A percentile compares a stretch with the other conserved stretches of the same genome.
These are phyloP conservation scores for Priocnemis perturbator DNA, from an alignment of 2,888 invertebrate genomes.

Conservation along the genomic window DNA sequence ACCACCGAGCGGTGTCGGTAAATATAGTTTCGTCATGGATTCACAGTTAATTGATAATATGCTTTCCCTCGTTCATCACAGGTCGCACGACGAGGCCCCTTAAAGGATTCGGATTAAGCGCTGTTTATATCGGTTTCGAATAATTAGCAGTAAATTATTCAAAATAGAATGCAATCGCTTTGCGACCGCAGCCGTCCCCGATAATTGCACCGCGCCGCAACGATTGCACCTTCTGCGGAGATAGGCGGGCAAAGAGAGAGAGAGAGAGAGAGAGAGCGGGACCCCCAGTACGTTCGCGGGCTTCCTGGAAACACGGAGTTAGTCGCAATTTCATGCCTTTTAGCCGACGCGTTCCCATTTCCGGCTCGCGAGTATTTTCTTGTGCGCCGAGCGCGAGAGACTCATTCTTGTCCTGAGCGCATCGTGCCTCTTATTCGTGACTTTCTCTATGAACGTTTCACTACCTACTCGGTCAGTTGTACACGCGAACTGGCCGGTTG, in stretches of 20 bases:
- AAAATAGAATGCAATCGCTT: constrained; percentile 16
- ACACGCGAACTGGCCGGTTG: too few relatives aligned
- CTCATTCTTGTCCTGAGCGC: too few relatives aligned
- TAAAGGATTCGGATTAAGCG: background rate
- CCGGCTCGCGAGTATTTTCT: too few relatives aligned
- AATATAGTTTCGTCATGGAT: constrained; percentile 40
- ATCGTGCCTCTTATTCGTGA: too few relatives aligned
- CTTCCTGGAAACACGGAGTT: constrained; percentile 5
- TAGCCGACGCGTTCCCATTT: too few relatives aligned
- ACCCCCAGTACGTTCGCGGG: background rate
- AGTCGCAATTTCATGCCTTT: background rate
- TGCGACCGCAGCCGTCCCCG: background rate
- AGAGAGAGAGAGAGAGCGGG: background rate
- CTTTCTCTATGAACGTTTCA: too few relatives aligned
- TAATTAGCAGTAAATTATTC: constrained; percentile 29
- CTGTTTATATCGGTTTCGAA: constrained; percentile 12
- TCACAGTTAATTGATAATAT: constrained; percentile 32
- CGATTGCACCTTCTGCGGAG: background rate
- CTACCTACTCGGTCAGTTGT: too few relatives aligned
- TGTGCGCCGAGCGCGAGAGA: too few relatives aligned
- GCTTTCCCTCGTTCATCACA: constrained; percentile 22
- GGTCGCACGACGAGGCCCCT: background rate
- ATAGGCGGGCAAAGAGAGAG: too few relatives aligned
- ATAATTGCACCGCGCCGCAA: constrained; percentile 20
- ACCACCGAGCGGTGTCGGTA: constrained; percentile 29